These are phyloP conservation scores for Calidris pygmaea DNA, from an alignment of 2,113 vertebrate species.

Conservation along the genomic window DNA sequence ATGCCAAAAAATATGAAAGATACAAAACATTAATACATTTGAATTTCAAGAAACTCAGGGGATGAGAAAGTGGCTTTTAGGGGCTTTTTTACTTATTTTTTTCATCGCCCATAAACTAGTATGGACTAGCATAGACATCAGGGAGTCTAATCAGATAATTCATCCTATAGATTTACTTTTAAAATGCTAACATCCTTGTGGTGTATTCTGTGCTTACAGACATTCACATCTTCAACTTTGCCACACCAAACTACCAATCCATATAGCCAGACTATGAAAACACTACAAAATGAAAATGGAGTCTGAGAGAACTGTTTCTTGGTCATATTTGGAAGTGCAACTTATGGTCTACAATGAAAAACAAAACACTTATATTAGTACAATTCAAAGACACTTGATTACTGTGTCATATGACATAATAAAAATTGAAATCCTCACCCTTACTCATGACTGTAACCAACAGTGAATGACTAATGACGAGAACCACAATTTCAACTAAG, in stretches of 20 bases:
- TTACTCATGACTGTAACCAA: neutral
- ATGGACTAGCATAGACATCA: neutral
- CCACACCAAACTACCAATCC: neutral
- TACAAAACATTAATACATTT: neutral
- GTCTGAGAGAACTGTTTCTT: neutral
- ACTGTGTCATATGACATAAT: neutral
- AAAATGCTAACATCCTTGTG: neutral
- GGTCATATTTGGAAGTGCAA: neutral
- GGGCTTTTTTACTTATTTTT: neutral
- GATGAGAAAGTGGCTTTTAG: neutral
- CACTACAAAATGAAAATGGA: neutral
- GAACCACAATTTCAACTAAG: neutral
- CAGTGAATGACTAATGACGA: neutral
- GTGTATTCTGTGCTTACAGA: neutral
- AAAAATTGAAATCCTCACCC: neutral
- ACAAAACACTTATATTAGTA: neutral
- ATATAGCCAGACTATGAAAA: neutral
- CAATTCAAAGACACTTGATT: neutral
- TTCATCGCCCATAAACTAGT: neutral
- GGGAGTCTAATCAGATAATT: neutral
- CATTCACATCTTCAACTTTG: neutral
- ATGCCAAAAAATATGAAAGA: neutral
- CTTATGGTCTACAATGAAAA: neutral
- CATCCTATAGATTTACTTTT: neutral
- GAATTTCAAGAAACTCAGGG: neutral